Percentiles rank a stretch among this genome's conserved stretches.
Conservation (phyloP, 2,113 vertebrate genomes). For the Chelonoidis abingdonii region DNA sequence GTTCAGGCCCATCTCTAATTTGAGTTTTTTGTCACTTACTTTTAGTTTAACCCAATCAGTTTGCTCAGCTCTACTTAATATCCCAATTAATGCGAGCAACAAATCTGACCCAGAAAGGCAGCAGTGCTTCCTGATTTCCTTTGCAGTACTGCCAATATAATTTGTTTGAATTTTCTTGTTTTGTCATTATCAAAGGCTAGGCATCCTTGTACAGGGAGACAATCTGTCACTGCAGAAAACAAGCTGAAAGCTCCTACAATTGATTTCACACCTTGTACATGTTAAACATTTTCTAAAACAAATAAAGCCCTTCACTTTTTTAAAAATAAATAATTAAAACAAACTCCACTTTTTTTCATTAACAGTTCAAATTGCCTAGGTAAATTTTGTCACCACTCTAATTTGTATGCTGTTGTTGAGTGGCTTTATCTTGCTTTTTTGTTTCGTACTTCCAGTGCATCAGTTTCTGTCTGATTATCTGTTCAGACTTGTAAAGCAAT, state of each 20-base stretch:
- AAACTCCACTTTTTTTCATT: slow-evolving; percentile 28
- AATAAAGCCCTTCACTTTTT: slow-evolving; percentile 20
- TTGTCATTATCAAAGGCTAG: slow-evolving; percentile 20
- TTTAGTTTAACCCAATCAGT: neutral
- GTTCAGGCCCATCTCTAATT: neutral
- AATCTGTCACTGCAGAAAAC: neutral
- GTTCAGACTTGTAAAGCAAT: neutral
- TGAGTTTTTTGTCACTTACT: neutral
- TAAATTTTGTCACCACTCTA: slow-evolving; percentile 45
- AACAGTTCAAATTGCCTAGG: slow-evolving; percentile 44
- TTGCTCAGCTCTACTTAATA: neutral
- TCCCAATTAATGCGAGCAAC: neutral
- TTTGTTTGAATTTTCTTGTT: neutral
- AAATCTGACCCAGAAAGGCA: neutral
- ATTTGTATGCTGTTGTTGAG: neutral
- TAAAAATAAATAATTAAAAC: slow-evolving; percentile 38
- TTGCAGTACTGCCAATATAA: neutral
- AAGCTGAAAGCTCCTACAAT: neutral
- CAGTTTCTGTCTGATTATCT: neutral
- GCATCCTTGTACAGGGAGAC: neutral
- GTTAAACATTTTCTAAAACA: slow-evolving; percentile 47
- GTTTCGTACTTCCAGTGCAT: slow-evolving; percentile 37
- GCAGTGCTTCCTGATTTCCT: neutral
- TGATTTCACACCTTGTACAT: slow-evolving; percentile 42
- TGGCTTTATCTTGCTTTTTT: slow-evolving; percentile 23